Evolutionary conservation across 2,888 invertebrate species (phyloP).

Genomic region (Papilio protenor): DNA sequence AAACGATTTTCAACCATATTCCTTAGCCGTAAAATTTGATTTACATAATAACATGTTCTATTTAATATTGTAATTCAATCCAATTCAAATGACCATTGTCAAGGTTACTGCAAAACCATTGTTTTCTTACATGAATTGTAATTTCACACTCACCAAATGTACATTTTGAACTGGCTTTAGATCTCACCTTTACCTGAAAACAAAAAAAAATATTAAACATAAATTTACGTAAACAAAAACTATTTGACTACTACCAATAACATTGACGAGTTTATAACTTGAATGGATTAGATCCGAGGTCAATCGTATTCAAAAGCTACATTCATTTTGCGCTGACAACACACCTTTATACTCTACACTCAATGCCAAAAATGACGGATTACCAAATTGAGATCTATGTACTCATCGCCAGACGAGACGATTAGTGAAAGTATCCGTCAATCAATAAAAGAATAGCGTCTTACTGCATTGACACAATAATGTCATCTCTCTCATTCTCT

Average conservation of each 20-base stretch:
- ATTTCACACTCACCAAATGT: constrained; percentile 14
- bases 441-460: constrained; percentile 11
- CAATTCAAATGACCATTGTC: background rate
- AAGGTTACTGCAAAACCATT: background rate
- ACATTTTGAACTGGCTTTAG: constrained; percentile 24
- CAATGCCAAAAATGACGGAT: background rate
- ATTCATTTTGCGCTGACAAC: background rate
- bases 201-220: constrained; percentile 49
- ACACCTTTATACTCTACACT: background rate
- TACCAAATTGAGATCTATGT: constrained; percentile 1
- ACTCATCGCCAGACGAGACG: constrained; percentile 63
- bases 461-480: background rate
- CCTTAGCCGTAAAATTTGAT: background rate
- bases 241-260: too few species aligned
- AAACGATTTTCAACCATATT: constrained; percentile 12
- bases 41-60: background rate
- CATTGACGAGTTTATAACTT: background rate
- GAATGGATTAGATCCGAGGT: background rate
- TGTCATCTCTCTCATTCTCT: background rate
- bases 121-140: background rate
- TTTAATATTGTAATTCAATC: background rate
- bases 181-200: constrained; percentile 80
- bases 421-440: constrained; percentile 68
- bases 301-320: background rate
- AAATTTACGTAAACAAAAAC: background rate